Evolutionary conservation across 2,888 invertebrate genomes (phyloP).

Genomic region (Clusia tigrina): DNA sequence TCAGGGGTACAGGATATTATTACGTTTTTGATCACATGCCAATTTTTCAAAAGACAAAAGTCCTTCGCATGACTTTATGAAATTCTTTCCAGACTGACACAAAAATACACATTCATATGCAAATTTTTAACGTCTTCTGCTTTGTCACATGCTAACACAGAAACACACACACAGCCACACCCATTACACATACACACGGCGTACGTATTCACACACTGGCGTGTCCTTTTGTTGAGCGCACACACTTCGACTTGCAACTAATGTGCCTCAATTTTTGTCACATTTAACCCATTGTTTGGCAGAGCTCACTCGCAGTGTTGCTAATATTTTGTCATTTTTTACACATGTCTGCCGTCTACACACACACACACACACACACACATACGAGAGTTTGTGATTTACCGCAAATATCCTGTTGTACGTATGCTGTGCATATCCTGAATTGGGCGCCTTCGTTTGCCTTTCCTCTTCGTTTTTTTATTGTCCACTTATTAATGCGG

Average conservation of each 20-base stretch:
- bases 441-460: neutral
- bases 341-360: neutral
- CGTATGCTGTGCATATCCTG: neutral
- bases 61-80: slow-evolving; percentile 21
- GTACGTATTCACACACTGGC: neutral
- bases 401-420: neutral
- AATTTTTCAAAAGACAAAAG: slow-evolving; percentile 38
- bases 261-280: slow-evolving; percentile 35
- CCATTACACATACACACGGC: too few species aligned
- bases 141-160: too few species aligned
- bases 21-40: slow-evolving; percentile 24
- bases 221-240: neutral
- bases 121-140: slow-evolving; percentile 27
- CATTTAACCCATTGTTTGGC: slow-evolving; percentile 35
- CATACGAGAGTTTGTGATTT: too few species aligned
- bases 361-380: too few species aligned
- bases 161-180: too few species aligned
- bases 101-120: slow-evolving; percentile 42
- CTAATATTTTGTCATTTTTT: slow-evolving; percentile 1
- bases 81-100: slow-evolving; percentile 29
- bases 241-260: slow-evolving; percentile 26
- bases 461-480: neutral
- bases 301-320: slow-evolving; percentile 31
- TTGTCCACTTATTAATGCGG: slow-evolving; percentile 34
- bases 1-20: slow-evolving; percentile 30